These are phyloP conservation scores for Coenonympha arcania DNA, from an alignment of 2,888 invertebrate genomes.

Conservation along the genomic window DNA sequence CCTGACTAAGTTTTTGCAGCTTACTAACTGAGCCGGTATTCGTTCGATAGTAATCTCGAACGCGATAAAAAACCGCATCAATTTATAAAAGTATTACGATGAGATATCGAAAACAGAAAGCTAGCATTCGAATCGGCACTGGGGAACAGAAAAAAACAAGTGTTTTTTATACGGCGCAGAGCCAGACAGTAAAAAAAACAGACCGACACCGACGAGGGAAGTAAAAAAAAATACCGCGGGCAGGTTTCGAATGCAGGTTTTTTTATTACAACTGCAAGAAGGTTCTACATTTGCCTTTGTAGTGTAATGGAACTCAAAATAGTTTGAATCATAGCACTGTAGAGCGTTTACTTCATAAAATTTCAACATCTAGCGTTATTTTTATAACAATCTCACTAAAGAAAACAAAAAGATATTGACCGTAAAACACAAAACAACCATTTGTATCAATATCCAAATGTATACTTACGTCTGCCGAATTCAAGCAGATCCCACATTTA, in stretches of 20 bases:
- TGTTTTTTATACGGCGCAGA: slow-evolving; percentile 58
- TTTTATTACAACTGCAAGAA: slow-evolving; percentile 43
- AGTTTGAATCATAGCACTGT: slow-evolving; percentile 27
- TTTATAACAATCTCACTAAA: slow-evolving; percentile 56
- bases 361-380: slow-evolving; percentile 49
- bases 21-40: slow-evolving; percentile 15
- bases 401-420: slow-evolving; percentile 68
- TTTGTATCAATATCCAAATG: slow-evolving; percentile 27
- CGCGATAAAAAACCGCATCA: slow-evolving; percentile 8
- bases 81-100: slow-evolving; percentile 20
- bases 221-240: slow-evolving; percentile 68
- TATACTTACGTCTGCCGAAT: slow-evolving; percentile 64
- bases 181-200: slow-evolving; percentile 71
- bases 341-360: slow-evolving; percentile 25
- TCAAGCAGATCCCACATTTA: slow-evolving; percentile 67
- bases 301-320: slow-evolving; percentile 14
- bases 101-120: slow-evolving; percentile 26
- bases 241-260: slow-evolving; percentile 66
- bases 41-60: neutral
- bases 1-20: neutral
- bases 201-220: slow-evolving; percentile 47
- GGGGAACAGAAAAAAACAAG: slow-evolving; percentile 30
- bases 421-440: slow-evolving; percentile 43
- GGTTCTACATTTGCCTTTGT: slow-evolving; percentile 27
- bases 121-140: slow-evolving; percentile 23